These are phyloP conservation scores for Menidia beryllina DNA, from an alignment of 2,113 vertebrate species.

Conservation along the genomic window DNA sequence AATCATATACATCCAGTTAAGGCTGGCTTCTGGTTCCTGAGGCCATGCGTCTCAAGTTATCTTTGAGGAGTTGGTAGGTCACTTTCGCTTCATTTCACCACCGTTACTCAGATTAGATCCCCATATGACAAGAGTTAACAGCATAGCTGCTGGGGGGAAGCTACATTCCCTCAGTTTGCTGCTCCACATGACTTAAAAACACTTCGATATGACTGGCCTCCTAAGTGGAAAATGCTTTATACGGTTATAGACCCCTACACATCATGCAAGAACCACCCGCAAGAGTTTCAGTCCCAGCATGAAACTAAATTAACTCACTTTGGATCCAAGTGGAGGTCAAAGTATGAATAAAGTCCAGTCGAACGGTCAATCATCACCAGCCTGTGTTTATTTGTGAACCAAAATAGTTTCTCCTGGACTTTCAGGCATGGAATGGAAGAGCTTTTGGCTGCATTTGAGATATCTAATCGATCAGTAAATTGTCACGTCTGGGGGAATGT, in stretches of 20 bases:
- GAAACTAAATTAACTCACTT: slow-evolving; percentile 43
- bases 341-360: no score
- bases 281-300: slow-evolving; percentile 21
- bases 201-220: slow-evolving; percentile 37
- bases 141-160: background rate
- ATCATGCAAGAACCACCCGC: slow-evolving; percentile 42
- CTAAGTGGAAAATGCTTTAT: slow-evolving; percentile 36
- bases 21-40: background rate
- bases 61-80: slow-evolving; percentile 26
- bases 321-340: background rate
- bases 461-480: no score
- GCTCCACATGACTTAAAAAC: slow-evolving; percentile 15
- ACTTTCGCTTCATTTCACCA: slow-evolving; percentile 45
- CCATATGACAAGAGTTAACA: slow-evolving; percentile 7
- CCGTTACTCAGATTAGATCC: slow-evolving; percentile 46
- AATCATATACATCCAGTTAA: slow-evolving; percentile 22
- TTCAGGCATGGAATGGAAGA: no score
- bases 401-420: no score
- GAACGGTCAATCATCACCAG: no score
- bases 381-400: no score
- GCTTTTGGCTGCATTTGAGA: no score
- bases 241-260: slow-evolving; percentile 2
- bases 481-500: no score
- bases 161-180: slow-evolving; percentile 27
- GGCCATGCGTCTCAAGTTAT: slow-evolving; percentile 18